Evolutionary conservation across 92 coral and sea anemone genomes (phyloP).

Genomic region (Bergia sp.): DNA sequence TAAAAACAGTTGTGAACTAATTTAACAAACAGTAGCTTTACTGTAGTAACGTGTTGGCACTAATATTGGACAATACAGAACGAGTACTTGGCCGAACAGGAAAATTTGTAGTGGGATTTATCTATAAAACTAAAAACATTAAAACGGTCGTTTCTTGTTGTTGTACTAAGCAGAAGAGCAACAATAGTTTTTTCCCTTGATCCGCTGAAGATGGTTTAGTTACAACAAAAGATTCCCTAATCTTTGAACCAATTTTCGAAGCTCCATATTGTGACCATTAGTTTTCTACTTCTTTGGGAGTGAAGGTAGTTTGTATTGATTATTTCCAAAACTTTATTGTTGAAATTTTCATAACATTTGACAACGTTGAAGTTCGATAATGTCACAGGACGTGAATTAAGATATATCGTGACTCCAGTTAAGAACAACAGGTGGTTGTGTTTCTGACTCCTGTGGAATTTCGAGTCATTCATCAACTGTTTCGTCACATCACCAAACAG

Average conservation of each 20-base stretch:
- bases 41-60: background rate
- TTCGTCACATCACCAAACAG: conserved; percentile 46
- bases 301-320: background rate
- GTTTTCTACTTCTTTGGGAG: background rate
- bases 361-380: background rate
- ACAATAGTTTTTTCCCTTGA: no score
- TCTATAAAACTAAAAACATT: no score
- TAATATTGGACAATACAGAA: background rate
- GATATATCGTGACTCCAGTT: background rate
- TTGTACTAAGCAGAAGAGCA: background rate
- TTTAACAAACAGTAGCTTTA: background rate
- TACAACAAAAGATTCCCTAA: background rate
- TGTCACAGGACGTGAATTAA: background rate
- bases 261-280: no score
- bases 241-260: no score
- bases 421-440: conserved; percentile 28
- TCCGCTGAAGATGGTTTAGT: background rate
- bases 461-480: conserved; percentile 46
- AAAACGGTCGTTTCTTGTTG: background rate
- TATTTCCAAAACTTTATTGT: background rate
- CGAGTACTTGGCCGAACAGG: background rate
- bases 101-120: background rate
- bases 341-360: background rate
- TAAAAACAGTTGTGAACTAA: no score
- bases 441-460: conserved; percentile 34